Evolutionary conservation across 2,113 vertebrate species (phyloP).

Genomic region (Athene noctua): DNA sequence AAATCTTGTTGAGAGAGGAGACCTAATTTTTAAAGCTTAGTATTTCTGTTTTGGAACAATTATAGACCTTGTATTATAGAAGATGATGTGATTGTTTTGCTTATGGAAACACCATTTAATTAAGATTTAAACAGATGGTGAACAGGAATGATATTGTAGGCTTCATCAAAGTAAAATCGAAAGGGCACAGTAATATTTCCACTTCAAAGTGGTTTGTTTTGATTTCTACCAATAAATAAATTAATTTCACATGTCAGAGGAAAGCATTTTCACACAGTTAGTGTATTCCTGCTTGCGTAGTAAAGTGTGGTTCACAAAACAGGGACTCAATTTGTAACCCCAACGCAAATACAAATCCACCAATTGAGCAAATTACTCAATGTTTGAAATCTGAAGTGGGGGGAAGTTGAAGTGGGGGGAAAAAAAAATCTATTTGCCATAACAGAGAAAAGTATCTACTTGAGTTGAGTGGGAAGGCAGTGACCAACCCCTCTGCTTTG

Average conservation of each 20-base stretch:
- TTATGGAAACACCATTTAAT: slow-evolving; percentile 20
- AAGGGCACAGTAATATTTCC: slow-evolving; percentile 28
- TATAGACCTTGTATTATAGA: neutral
- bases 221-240: neutral
- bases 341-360: neutral
- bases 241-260: neutral
- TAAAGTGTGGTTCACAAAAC: neutral
- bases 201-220: slow-evolving; percentile 26
- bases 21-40: neutral
- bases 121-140: slow-evolving; percentile 39
- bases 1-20: neutral
- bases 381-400: no score
- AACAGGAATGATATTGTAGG: neutral
- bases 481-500: neutral
- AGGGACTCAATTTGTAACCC: neutral
- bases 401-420: neutral
- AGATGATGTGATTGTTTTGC: neutral
- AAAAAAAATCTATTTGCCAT: rapidly evolving
- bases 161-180: slow-evolving; percentile 8
- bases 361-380: neutral
- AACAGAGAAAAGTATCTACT: rapidly evolving
- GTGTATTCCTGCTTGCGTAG: neutral
- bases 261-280: neutral
- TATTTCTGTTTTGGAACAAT: neutral
- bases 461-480: neutral